Evolutionary conservation across 2,888 invertebrate genomes (phyloP).

Genomic region (Agonopterix arenella): DNA sequence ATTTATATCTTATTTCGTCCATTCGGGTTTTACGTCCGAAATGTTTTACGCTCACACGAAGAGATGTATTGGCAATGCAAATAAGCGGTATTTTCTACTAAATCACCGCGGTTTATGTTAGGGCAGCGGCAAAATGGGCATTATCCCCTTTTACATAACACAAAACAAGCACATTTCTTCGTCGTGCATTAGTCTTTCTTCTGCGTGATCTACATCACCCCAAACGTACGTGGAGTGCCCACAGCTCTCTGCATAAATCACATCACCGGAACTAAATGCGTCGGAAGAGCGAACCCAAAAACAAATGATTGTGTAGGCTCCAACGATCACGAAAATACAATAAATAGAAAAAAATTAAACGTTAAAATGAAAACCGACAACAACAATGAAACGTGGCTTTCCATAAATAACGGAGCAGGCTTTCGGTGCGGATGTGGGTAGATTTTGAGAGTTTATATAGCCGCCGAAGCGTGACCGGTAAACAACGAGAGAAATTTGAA

Average conservation of each 20-base stretch:
- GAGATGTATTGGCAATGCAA: conserved; percentile 59
- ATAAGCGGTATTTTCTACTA: conserved; percentile 58
- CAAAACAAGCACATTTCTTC: conserved; percentile 47
- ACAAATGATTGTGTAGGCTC: conserved; percentile 55
- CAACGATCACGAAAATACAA: conserved; percentile 49
- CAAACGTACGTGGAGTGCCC: conserved; percentile 31
- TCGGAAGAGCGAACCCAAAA: conserved; percentile 48
- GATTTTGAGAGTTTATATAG: conserved; percentile 68
- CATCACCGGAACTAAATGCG: conserved; percentile 45
- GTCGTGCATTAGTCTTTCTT: conserved; percentile 40
- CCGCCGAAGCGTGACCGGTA: conserved; percentile 53
- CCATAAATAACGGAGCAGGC: conserved; percentile 71
- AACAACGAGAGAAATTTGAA: conserved; percentile 63
- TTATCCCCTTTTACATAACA: conserved; percentile 42
- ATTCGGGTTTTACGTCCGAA: conserved; percentile 51
- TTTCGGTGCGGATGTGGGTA: conserved; percentile 70
- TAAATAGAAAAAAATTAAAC: conserved; percentile 63
- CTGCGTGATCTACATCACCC: conserved; percentile 34
- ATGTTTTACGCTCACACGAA: conserved; percentile 45
- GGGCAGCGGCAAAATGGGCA: conserved; percentile 38
- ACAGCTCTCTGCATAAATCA: conserved; percentile 41
- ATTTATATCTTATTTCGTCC: conserved; percentile 61
- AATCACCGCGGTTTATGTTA: conserved; percentile 49
- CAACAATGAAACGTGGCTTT: conserved; percentile 70
- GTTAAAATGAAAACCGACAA: conserved; percentile 67